Base-by-base conservation (phyloP, 2,113 vertebrate species). In the Cavia aperea region DNA sequence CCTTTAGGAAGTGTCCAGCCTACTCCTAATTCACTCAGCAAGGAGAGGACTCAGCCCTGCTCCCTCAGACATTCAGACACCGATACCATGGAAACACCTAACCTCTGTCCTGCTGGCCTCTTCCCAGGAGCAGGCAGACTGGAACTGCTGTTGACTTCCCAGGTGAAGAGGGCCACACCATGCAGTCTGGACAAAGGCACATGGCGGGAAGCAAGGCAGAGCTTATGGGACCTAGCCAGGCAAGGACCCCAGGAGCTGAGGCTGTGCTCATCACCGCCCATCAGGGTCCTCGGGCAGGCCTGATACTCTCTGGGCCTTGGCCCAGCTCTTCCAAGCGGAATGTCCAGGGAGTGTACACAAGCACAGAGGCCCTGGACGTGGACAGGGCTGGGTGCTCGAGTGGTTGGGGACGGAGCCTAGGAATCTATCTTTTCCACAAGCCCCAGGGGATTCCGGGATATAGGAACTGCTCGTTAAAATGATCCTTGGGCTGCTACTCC, bases 31-130 rank as follows among this genome's bases (percentile, higher is more conserved):
- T 3, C 1, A 13, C 18, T 46, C 1, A 0, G 21, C 58, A 39
- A 63, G 84, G 16, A 82, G 3, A 92, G 26, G 7, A 46, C 14
- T 66, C 10, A 4, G 7, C 4, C 21, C 81, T 14, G 10, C 31
- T 91, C 62, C 18, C 72, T 84, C 72, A 58, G 60, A 68, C 5
- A 21, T 16, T 33, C 29, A 49, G 39, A 82, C 14, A 85, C 26
- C 15, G 31, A 33, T 13, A 2, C 0, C 4, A 18, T 4, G 5
- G 6, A 21, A 49, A 77, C 7, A 15, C 31, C 33, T n/a, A 13
- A 33, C 39, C 33, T 51, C 6, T 29, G 83, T 24, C 78, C 77
- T 56, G 1, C 19, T 21, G 0, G 65, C n/a, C 63, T 56, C 66
- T 23, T 54, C 19, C 73, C 56, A 73, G 36, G 8, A 79, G 70